These are phyloP conservation scores for Forficula auricularia DNA, from an alignment of 1,140 invertebrate genomes.

Conservation along the genomic window DNA sequence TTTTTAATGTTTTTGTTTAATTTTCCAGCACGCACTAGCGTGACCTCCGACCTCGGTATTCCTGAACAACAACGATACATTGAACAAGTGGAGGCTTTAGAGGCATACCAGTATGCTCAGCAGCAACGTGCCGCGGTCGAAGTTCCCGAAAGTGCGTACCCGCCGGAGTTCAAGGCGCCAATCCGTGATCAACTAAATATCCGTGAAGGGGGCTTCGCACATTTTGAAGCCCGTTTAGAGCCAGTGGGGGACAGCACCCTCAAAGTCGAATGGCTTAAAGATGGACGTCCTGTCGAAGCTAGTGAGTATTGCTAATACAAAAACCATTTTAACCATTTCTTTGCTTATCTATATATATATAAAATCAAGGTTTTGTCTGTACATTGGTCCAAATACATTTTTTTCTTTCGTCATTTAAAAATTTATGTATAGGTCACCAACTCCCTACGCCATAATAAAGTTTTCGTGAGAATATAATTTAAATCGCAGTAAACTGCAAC, in stretches of 20 bases:
- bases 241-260: slow-evolving; percentile 83
- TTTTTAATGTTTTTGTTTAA: neutral
- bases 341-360: no score
- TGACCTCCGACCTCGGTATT: slow-evolving; percentile 71
- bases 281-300: slow-evolving; percentile 75
- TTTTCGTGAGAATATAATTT: no score
- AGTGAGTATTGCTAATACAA: slow-evolving; percentile 33
- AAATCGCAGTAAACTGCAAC: no score
- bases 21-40: slow-evolving; percentile 45
- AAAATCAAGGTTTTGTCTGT: no score
- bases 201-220: slow-evolving; percentile 82
- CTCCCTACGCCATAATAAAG: no score
- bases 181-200: slow-evolving; percentile 77
- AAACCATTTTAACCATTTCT: no score
- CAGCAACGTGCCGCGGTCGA: slow-evolving; percentile 56
- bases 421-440: no score
- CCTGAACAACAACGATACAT: slow-evolving; percentile 85
- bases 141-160: slow-evolving; percentile 52
- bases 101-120: slow-evolving; percentile 67
- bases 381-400: no score
- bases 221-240: slow-evolving; percentile 88
- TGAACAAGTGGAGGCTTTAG: slow-evolving; percentile 79
- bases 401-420: no score
- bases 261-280: slow-evolving; percentile 88
- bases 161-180: slow-evolving; percentile 81